These are phyloP conservation scores for Lindbergichthys nudifrons DNA, from an alignment of 2,797 vertebrate species.

Conservation along the genomic window DNA sequence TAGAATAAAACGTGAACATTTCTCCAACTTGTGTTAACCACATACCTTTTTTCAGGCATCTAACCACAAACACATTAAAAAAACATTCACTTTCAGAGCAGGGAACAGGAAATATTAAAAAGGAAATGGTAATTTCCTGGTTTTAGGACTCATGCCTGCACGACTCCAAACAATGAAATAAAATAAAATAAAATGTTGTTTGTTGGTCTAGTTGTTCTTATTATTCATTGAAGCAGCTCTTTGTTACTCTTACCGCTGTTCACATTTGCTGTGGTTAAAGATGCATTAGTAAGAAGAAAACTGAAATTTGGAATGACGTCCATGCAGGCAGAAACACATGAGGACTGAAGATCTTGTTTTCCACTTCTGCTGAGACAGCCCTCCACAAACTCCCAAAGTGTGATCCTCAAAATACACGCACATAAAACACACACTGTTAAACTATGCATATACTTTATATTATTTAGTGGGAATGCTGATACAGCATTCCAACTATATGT, in stretches of 20 bases:
- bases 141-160: background rate
- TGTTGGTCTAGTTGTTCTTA: constrained; percentile 8
- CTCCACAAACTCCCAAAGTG: constrained; percentile 29
- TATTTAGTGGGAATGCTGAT: too few relatives aligned
- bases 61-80: background rate
- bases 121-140: too few relatives aligned
- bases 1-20: background rate
- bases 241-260: constrained; percentile 1
- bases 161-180: background rate
- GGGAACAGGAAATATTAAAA: background rate
- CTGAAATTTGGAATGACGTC: too few relatives aligned
- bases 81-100: background rate
- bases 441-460: background rate
- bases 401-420: constrained; percentile 20
- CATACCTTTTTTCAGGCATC: background rate
- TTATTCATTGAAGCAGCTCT: constrained; percentile 15
- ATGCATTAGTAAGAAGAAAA: constrained; percentile 20
- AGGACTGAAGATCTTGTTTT: constrained; percentile 54
- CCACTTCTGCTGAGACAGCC: constrained; percentile 48
- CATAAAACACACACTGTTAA: constrained; percentile 16
- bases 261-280: constrained; percentile 47
- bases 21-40: background rate
- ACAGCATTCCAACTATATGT: too few relatives aligned
- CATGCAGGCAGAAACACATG: background rate
- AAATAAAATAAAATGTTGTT: background rate